Base-by-base conservation (phyloP, 1,140 invertebrate genomes). In the Luehdorfia chinensis region DNA sequence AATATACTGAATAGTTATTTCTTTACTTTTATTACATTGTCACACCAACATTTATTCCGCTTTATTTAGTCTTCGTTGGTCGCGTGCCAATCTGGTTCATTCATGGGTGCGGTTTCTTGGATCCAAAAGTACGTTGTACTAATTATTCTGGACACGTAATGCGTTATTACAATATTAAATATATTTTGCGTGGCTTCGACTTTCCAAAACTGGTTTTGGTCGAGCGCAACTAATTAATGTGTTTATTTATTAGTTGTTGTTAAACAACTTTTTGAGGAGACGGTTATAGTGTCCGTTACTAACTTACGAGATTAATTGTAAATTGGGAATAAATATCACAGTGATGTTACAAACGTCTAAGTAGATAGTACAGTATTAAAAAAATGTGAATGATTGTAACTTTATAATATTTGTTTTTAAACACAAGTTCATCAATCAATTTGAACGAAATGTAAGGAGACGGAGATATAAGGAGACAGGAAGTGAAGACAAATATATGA, bases 191-290 rank as follows among this genome's bases (percentile, higher is more conserved):
- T 3, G 11, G 37, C 21, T 41, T 41, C 37, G 23, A 15, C 23
- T 41, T 27, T 25, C 15, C 16, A 27, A 41, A 41, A 41, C 37
- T 14, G 19, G 37, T 41, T 41, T 41, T 39, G 21, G 9, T 41
- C 12, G n/a, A 41, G 27, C 21, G 37, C 25, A 41, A 41, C 11
- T 41, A 37, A 37, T 37, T 37, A 37, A 37, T 37, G 34, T 23
- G 4, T 27, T 41, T 27, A 41, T 41, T 41, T 41, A 41, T 41
- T 41, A 12, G 11, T 27, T 27, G 37, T 41, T 41, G 37, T 41
- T 27, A 1, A 41, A 41, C 37, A 9, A 33, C 46, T 46, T 55
- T 48, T 47, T 33, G 32, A 36, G 13, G 36, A n/a, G n/a, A n/a
- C n/a, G n/a, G n/a, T n/a, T n/a, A n/a, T n/a, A n/a, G n/a, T n/a